A percentile compares a stretch with the other conserved stretches of the same genome.
Evolutionary conservation across 1,140 invertebrate species (phyloP).

Genomic region (Oppia nitens): DNA sequence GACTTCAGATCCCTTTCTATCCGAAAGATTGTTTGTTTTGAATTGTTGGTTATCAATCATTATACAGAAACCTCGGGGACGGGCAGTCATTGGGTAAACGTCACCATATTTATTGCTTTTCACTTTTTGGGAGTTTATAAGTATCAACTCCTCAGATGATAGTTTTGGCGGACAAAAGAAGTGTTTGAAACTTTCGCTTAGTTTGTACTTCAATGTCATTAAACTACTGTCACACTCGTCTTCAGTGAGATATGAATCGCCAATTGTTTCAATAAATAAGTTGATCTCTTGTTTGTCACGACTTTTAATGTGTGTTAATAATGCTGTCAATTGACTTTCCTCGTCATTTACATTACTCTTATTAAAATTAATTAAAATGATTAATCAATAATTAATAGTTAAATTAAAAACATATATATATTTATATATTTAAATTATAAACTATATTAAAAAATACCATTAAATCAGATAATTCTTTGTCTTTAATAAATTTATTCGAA

Average conservation of each 20-base stretch:
- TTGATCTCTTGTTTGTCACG: neutral
- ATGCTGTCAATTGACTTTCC: neutral
- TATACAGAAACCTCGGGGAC: constrained; percentile 1
- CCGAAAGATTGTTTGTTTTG: neutral
- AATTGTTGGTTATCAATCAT: neutral
- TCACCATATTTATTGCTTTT: neutral
- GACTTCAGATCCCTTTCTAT: neutral
- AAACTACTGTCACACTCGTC: neutral
- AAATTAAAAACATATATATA: neutral
- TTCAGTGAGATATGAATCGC: neutral
- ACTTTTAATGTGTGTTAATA: neutral
- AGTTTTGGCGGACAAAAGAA: neutral
- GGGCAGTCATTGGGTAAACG: neutral
- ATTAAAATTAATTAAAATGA: too few relatives aligned
- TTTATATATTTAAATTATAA: neutral
- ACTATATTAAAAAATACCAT: neutral
- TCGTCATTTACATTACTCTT: neutral
- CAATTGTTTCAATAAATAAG: neutral
- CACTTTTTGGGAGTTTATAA: neutral
- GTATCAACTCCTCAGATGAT: neutral
- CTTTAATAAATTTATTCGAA: neutral
- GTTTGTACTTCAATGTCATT: neutral
- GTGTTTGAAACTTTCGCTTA: neutral
- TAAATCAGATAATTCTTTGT: neutral
- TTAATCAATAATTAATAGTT: neutral